These are phyloP conservation scores for Mnemiopsis leidyi DNA, from an alignment of 37 sponge, comb jelly and placozoan genomes.

Conservation along the genomic window DNA sequence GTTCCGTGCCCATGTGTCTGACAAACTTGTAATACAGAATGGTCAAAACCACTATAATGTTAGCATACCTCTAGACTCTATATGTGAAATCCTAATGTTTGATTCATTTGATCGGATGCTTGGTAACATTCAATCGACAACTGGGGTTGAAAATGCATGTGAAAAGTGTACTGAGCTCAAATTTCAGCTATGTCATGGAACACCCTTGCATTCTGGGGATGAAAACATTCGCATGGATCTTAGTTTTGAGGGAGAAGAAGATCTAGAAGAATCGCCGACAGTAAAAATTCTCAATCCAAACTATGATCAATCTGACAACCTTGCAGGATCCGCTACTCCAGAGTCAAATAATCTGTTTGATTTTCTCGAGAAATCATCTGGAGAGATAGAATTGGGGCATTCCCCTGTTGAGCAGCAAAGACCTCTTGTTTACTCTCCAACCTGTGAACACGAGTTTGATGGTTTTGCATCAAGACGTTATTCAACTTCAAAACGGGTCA, in stretches of 20 bases:
- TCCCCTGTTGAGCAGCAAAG: not conserved
- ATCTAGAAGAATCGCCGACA: not conserved
- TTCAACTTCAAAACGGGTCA: not conserved
- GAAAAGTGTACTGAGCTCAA: slow-evolving; percentile 7
- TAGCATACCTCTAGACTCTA: slow-evolving; percentile 53
- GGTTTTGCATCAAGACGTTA: not conserved
- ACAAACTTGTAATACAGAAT: slow-evolving; percentile 46
- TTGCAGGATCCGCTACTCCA: not conserved
- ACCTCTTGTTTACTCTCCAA: not conserved
- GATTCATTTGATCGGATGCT: slow-evolving; percentile 38
- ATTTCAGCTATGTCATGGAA: not conserved
- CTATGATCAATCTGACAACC: not conserved
- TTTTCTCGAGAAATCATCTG: not conserved
- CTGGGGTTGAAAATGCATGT: not conserved
- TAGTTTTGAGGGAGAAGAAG: not conserved
- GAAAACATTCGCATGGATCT: not conserved
- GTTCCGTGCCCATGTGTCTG: slow-evolving; percentile 53
- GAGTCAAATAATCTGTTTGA: not conserved
- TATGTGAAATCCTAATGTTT: slow-evolving; percentile 22
- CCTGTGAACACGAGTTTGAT: slow-evolving; percentile 58
- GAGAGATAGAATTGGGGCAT: not conserved
- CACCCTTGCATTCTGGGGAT: not conserved
- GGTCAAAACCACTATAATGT: slow-evolving; percentile 42
- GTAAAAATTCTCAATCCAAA: not conserved
- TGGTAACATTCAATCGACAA: slow-evolving; percentile 29